Evolutionary conservation across 2,113 vertebrate genomes (phyloP).

Genomic region (Grantiella picta): DNA sequence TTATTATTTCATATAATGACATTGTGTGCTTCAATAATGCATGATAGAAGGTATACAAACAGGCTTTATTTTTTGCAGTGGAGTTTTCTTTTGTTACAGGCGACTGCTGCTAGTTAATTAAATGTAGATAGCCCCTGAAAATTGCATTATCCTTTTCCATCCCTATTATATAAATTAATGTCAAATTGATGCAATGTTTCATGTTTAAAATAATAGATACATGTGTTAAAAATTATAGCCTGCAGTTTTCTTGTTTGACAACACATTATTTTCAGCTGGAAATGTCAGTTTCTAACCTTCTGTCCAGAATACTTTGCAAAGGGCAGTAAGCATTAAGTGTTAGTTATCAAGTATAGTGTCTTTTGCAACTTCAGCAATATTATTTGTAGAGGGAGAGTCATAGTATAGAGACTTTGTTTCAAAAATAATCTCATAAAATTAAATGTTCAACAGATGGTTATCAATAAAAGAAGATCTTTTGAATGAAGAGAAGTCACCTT

Average conservation of each 20-base stretch:
- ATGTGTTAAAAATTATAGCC: conserved; percentile 76
- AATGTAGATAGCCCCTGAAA: conserved; percentile 71
- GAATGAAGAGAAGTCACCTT: not conserved
- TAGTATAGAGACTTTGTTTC: not conserved
- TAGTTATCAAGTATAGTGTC: conserved; percentile 57
- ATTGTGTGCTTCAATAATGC: conserved; percentile 69
- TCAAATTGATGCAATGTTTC: conserved; percentile 73
- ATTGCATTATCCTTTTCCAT: conserved; percentile 68
- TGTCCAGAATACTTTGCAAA: conserved; percentile 59
- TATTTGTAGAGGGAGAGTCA: not conserved
- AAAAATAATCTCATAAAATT: not conserved
- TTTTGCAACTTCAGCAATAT: conserved; percentile 39
- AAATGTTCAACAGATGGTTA: not conserved
- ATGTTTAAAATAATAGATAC: conserved; percentile 77
- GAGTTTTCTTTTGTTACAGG: conserved; percentile 62
- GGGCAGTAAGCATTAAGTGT: conserved; percentile 58
- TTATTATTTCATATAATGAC: conserved; percentile 69
- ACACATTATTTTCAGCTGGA: conserved; percentile 71
- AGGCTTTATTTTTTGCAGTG: conserved; percentile 53
- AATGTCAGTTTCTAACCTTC: conserved; percentile 66
- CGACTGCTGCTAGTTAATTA: conserved; percentile 74
- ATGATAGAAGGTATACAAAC: conserved; percentile 65
- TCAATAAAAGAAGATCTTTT: not conserved
- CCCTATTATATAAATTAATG: conserved; percentile 80
- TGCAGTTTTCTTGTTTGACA: conserved; percentile 73